These are phyloP conservation scores for Stichodactyla mertensii DNA, from an alignment of 64 coral and sea anemone genomes.

Conservation along the genomic window DNA sequence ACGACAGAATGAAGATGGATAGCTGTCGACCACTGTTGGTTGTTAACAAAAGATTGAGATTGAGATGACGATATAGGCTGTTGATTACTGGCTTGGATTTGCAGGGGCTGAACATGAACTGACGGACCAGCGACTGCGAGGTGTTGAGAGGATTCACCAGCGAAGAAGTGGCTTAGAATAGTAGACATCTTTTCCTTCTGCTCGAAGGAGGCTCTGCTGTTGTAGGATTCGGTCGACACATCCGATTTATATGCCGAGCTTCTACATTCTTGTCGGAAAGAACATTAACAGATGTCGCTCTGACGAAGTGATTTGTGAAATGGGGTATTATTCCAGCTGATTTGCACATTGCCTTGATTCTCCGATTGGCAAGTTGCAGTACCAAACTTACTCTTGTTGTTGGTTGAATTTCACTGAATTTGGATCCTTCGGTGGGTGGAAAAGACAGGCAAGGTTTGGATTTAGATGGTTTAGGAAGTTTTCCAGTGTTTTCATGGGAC, in stretches of 20 bases:
- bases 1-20: too few relatives aligned
- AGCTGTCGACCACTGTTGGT: too few relatives aligned
- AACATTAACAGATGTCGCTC: slow-evolving; percentile 31
- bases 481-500: too few relatives aligned
- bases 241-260: slow-evolving; percentile 36
- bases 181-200: slow-evolving; percentile 38
- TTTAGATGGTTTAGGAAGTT: too few relatives aligned
- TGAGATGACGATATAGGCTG: too few relatives aligned
- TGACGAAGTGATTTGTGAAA: slow-evolving; percentile 30
- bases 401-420: too few relatives aligned
- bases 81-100: too few relatives aligned
- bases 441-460: too few relatives aligned
- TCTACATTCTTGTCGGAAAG: slow-evolving; percentile 8
- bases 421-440: too few relatives aligned
- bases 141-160: slow-evolving; percentile 18
- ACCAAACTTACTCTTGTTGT: too few relatives aligned
- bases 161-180: slow-evolving; percentile 18
- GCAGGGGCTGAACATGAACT: neutral
- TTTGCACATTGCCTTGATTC: neutral
- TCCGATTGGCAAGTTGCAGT: too few relatives aligned
- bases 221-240: slow-evolving; percentile 29
- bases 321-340: neutral
- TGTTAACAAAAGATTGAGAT: too few relatives aligned
- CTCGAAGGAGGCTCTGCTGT: slow-evolving; percentile 1
- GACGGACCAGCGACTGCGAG: neutral